These are phyloP conservation scores for Trisateles emortualis DNA, from an alignment of 2,888 invertebrate genomes.

Conservation along the genomic window DNA sequence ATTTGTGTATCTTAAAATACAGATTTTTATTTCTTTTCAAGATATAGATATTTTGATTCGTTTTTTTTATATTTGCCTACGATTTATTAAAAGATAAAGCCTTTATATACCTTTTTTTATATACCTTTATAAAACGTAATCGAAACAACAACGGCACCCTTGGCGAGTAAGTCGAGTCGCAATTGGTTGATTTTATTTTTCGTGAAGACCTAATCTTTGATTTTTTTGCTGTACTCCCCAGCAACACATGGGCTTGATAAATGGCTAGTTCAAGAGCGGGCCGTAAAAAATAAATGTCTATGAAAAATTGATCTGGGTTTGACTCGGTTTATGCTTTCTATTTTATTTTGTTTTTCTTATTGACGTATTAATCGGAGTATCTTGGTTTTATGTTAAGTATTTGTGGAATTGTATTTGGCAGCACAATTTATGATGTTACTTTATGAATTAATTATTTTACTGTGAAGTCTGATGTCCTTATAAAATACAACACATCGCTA, in stretches of 20 bases:
- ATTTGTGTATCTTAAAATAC: too few relatives aligned
- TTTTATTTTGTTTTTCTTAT: constrained; percentile 30
- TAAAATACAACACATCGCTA: too few relatives aligned
- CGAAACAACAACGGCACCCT: too few relatives aligned
- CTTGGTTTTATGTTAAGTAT: constrained; percentile 12
- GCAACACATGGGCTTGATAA: constrained; percentile 74
- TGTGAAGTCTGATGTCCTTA: neutral
- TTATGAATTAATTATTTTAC: neutral
- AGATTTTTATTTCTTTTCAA: too few relatives aligned
- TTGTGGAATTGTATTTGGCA: neutral
- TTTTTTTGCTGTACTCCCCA: constrained; percentile 59
- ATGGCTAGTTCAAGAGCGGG: constrained; percentile 63
- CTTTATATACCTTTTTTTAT: too few relatives aligned
- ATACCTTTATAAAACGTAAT: too few relatives aligned
- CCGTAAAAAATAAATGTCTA: constrained; percentile 60
- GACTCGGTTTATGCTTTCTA: constrained; percentile 49
- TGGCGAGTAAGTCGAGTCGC: too few relatives aligned
- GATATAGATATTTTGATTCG: too few relatives aligned
- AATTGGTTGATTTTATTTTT: too few relatives aligned
- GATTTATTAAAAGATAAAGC: too few relatives aligned
- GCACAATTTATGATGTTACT: neutral
- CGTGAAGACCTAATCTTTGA: constrained; percentile 68
- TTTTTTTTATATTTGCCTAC: too few relatives aligned
- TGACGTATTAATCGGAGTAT: constrained; percentile 5
- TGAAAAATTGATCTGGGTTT: constrained; percentile 68